Evolutionary conservation across 2,113 vertebrate genomes (phyloP).

Genomic region (Cephalopterus ornatus): DNA sequence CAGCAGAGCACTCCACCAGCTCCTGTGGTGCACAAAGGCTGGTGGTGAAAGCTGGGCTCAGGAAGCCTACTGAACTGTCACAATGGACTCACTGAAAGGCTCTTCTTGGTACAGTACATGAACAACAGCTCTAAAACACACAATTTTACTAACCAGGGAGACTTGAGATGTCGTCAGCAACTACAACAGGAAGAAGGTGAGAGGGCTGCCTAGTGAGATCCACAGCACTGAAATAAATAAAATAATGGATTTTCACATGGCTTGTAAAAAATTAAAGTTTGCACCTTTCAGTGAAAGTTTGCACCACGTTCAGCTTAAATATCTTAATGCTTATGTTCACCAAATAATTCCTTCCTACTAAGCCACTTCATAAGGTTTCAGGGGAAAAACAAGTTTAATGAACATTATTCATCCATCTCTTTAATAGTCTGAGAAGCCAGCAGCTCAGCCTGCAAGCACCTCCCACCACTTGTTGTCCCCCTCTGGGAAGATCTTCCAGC

Average conservation of each 20-base stretch:
- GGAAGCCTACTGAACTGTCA: background rate
- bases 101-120: background rate
- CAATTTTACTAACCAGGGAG: background rate
- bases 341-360: background rate
- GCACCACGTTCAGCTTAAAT: background rate
- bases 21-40: background rate
- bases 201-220: background rate
- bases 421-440: background rate
- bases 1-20: background rate
- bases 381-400: background rate
- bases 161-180: background rate
- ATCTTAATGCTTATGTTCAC: background rate
- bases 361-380: background rate
- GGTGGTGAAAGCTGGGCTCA: background rate
- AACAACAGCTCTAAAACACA: background rate
- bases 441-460: rapidly evolving
- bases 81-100: rapidly evolving
- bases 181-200: background rate
- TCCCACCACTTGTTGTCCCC: rapidly evolving
- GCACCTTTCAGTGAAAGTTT: background rate
- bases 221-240: background rate
- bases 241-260: background rate
- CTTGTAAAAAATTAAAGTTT: background rate
- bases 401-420: background rate
- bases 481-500: background rate